These are phyloP conservation scores for Lathronympha strigana DNA, from an alignment of 2,888 invertebrate genomes.

Conservation along the genomic window DNA sequence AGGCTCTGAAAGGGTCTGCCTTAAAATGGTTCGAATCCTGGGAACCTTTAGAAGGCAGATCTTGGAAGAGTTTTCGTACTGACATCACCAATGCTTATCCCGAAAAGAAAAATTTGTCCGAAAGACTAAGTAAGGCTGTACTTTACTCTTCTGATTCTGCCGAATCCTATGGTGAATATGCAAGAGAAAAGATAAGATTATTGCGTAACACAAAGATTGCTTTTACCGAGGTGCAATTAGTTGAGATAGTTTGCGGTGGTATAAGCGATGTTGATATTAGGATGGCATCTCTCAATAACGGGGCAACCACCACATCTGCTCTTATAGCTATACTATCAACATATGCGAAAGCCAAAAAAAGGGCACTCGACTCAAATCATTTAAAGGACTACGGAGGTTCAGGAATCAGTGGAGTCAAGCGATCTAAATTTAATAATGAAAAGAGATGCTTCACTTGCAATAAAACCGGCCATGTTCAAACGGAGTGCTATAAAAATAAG, in stretches of 20 bases:
- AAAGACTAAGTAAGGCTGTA: constrained; percentile 44
- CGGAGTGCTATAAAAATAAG: not conserved
- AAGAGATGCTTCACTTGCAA: not conserved
- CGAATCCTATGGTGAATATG: constrained; percentile 47
- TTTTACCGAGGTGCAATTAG: constrained; percentile 40
- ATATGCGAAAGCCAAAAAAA: not conserved
- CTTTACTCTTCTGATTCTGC: constrained; percentile 43
- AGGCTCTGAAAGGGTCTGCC: not conserved
- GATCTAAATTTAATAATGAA: not conserved
- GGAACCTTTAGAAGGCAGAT: constrained; percentile 18
- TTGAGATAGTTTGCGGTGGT: constrained; percentile 45
- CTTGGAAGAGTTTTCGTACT: constrained; percentile 44
- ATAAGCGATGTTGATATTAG: not conserved
- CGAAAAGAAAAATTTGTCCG: constrained; percentile 41
- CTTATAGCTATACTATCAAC: not conserved
- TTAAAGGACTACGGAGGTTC: not conserved
- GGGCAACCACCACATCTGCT: not conserved
- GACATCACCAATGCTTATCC: constrained; percentile 38
- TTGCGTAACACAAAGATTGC: constrained; percentile 15
- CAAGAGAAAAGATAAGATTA: constrained; percentile 46
- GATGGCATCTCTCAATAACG: not conserved
- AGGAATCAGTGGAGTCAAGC: not conserved
- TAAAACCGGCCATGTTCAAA: not conserved
- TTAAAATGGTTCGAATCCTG: constrained; percentile 11
- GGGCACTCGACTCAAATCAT: not conserved